Evolutionary conservation across 1,140 invertebrate species (phyloP), one percentile per base, ranked within the genome.

Genomic region (Drosophila ficusphila): DNA sequence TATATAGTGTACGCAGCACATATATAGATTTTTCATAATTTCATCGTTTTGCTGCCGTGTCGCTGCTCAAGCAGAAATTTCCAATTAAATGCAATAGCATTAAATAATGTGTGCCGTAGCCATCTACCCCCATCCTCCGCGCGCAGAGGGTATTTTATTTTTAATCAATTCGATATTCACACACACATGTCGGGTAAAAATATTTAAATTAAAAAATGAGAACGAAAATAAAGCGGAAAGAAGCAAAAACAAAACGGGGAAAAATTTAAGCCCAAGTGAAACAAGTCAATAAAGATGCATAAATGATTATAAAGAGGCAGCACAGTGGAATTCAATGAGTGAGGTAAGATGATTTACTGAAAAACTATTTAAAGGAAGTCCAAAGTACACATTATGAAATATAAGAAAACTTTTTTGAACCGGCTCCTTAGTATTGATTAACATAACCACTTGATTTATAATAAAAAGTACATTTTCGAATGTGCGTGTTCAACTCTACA

Each of bases 11-110:
- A 19, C 25, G 18, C 61, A 49, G 62, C 64, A 41, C 25, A 23
- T 41, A 79, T 79, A 71, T 65, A 68, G 44, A 73, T 86, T 86
- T 76, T 69, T 39, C 72, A 81, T 68, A 68, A 85, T 83, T 85
- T 71, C 51, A 18, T 56, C 46, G 57, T 58, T 67, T 62, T 42
- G 46, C 57, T 56, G 78, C 60, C 41, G 65, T 64, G 47, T 25
- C 49, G 51, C 69, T 53, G 69, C 42, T 62, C 78, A 62, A 74
- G 75, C 75, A 61, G 61, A 73, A 69, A 58, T 79, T 83, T 72
- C 72, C 81, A 86, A 76, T 79, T 72, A 85, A 77, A 67, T 56
- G 74, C 70, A 79, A 79, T 73, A 54, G 56, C 47, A 76, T 68
- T 73, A 62, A 76, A 74, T 79, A 67, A 69, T 77, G 31, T 69